These are phyloP conservation scores for fruit fly (Drosophila melanogaster) DNA, from an alignment of 1,140 invertebrate species.

Conservation along the genomic window Release_6_plus_ISO1_MT NT_033779.5:17353001-17353500, in stretches of 20 bases:
- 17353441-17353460: conserved; percentile 12
- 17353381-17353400: conserved; percentile 50
- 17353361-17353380: conserved; percentile 65
- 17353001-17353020: conserved; percentile 33
- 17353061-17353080: background rate
- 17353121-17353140: background rate
- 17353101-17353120: background rate
- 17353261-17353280: background rate
- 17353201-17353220: background rate
- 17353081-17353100: background rate
- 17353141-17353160: no score
- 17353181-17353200: no score
- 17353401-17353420: background rate
- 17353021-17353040: conserved; percentile 15
- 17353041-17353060: conserved; percentile 1
- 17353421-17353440: conserved; percentile 1
- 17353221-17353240: background rate
- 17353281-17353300: conserved; percentile 24
- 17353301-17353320: conserved; percentile 5
- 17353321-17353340: conserved; percentile 33
- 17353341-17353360: conserved; percentile 33
- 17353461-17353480: conserved; percentile 39
- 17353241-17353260: background rate
- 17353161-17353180: background rate
- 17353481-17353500: conserved; percentile 77